Base-by-base conservation (phyloP, 2,888 invertebrate genomes). In the Bombylius major region DNA sequence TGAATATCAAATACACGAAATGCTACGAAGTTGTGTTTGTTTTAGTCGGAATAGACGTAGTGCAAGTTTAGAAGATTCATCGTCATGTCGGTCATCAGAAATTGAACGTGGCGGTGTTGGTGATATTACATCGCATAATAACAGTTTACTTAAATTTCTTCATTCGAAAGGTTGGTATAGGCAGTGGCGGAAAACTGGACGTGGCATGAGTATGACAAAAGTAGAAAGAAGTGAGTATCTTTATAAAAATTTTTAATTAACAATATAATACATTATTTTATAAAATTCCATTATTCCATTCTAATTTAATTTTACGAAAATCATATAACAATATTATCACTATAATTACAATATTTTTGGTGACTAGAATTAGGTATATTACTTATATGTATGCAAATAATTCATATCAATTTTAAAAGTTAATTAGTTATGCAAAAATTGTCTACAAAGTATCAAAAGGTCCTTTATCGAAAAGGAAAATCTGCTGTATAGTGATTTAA, bases 161-260 rank as follows among this genome's bases (percentile, higher is more conserved):
- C 67, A 70, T 67, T 82, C 64, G 78, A 82, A 64, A 73, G 78
- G 70, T 77, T 79, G 86, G 66, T 77, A 84, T 62, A 80, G 79
- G 64, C 82, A 83, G 66, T 84, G 84, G 79, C 79, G 82, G 59
- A 79, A 82, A 62, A 72, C 76, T 62, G 81, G 82, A 62, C 82
- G 84, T 62, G 70, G 69, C 58, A 80, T 83, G 71, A 84, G 84
- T 74, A 86, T 86, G 84, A 84, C 85, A 32, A 85, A 84, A 70
- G 82, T 85, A 56, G 86, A 86, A 74, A 79, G 85, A 77, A 85
- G 87, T 87, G 72, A 84, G 82, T 79, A 64, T 6, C 8, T 34
- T 31, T 23, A 36, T 12, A 36, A 4, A 46, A 5, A 13, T 46
- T 48, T 32, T 32, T 48, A 4, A 32, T 8, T 48, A 32, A 48